Evolutionary conservation across 2,113 vertebrate species (phyloP).

Genomic region (Chlorodrepanis virens): DNA sequence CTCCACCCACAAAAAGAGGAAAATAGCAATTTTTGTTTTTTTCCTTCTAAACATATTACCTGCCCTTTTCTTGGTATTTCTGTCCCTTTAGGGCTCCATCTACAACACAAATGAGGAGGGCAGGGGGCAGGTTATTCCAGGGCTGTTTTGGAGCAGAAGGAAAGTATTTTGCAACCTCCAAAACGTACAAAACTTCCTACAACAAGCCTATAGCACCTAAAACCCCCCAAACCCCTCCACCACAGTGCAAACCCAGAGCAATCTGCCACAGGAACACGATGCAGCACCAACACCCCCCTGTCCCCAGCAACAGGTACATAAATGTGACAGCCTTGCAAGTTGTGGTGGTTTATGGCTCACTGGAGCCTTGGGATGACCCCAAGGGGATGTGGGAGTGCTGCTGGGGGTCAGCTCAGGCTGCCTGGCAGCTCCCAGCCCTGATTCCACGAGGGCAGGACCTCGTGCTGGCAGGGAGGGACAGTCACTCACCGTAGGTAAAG

Average conservation of each 20-base stretch:
- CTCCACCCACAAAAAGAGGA: neutral
- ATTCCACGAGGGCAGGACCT: neutral
- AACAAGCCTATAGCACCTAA: neutral
- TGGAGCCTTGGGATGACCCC: neutral
- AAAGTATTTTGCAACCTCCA: neutral
- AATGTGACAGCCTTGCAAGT: neutral
- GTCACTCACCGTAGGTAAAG: constrained; percentile 87
- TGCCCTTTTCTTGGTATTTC: neutral
- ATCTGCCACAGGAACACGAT: fast-evolving
- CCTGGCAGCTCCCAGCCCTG: neutral
- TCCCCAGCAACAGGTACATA: neutral
- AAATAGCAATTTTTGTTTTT: neutral
- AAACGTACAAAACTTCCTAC: neutral
- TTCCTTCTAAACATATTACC: neutral
- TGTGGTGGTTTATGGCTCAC: neutral
- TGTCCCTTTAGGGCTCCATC: neutral
- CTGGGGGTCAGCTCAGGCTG: neutral
- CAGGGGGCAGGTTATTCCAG: neutral
- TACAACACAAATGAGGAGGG: neutral
- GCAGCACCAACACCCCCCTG: neutral
- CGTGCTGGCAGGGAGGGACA: neutral
- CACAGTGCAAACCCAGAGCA: neutral
- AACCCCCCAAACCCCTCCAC: fast-evolving
- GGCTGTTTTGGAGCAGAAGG: neutral
- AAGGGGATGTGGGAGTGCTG: neutral